Conservation (phyloP, 2,113 vertebrate species). For the Donacobius atricapilla region DNA sequence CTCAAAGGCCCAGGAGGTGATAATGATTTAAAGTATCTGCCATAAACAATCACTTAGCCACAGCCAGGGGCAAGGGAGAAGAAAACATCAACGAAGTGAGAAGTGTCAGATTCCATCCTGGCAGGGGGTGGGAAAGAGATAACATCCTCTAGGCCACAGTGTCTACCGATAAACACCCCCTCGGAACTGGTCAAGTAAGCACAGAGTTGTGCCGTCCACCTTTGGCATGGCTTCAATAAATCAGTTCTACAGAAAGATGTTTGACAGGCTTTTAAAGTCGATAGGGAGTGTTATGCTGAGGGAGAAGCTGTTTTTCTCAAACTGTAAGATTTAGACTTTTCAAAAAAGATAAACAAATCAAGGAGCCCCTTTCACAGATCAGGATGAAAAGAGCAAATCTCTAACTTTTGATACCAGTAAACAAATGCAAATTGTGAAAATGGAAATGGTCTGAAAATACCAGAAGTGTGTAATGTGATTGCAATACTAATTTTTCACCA, state of each 20-base stretch:
- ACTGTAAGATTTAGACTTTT: neutral
- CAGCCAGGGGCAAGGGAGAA: conserved; percentile 58
- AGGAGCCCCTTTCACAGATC: neutral
- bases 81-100: conserved; percentile 62
- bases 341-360: neutral
- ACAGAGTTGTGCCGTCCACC: conserved; percentile 18
- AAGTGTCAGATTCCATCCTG: conserved; percentile 66
- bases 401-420: neutral
- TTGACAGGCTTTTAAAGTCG: conserved; percentile 41
- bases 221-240: conserved; percentile 55
- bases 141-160: conserved; percentile 56
- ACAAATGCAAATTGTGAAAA: neutral
- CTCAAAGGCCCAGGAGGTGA: conserved; percentile 59
- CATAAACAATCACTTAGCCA: conserved; percentile 67
- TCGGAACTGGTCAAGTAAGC: conserved; percentile 54
- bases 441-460: neutral
- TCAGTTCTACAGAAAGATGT: conserved; percentile 47
- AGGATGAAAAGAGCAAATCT: neutral
- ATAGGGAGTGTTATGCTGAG: neutral
- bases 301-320: neutral
- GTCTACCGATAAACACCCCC: conserved; percentile 44
- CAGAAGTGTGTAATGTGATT: neutral
- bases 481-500: neutral
- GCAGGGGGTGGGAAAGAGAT: conserved; percentile 65
- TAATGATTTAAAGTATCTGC: conserved; percentile 63